Conservation (phyloP, 2,797 vertebrate genomes). For the Falco columbarius region DNA sequence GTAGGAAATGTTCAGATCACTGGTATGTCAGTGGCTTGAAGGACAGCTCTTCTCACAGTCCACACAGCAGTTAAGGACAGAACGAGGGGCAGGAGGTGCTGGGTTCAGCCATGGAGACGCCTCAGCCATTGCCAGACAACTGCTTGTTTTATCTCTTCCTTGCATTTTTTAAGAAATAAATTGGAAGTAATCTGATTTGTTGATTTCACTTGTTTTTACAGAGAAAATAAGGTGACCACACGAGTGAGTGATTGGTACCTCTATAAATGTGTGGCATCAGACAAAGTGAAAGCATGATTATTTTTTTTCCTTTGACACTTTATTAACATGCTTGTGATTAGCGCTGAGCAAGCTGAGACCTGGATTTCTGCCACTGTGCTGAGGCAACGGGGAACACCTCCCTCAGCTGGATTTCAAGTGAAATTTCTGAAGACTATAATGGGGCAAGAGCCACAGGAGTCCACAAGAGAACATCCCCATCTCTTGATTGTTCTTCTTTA, state of each 20-base stretch:
- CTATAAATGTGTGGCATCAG: background rate
- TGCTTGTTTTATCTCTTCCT: background rate
- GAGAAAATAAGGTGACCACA: background rate
- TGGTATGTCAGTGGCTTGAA: accelerated
- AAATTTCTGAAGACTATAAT: background rate
- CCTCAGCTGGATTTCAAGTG: background rate
- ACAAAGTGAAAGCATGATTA: background rate
- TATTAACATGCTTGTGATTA: background rate
- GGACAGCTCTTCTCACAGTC: background rate
- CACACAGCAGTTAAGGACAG: background rate
- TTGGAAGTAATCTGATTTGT: background rate
- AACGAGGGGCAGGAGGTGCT: background rate
- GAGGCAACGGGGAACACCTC: background rate
- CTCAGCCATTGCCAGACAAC: background rate
- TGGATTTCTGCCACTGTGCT: background rate
- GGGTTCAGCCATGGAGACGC: background rate
- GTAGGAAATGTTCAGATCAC: background rate
- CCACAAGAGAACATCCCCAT: background rate
- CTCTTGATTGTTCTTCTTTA: background rate
- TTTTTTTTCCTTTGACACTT: background rate
- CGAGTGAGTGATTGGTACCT: accelerated
- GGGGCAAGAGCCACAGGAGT: background rate
- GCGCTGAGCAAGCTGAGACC: background rate
- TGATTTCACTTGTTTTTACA: background rate
- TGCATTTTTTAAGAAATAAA: background rate